phyloP scores from a whole-genome alignment of 2,888 invertebrate species.

The Cantharis rufa region DNA sequence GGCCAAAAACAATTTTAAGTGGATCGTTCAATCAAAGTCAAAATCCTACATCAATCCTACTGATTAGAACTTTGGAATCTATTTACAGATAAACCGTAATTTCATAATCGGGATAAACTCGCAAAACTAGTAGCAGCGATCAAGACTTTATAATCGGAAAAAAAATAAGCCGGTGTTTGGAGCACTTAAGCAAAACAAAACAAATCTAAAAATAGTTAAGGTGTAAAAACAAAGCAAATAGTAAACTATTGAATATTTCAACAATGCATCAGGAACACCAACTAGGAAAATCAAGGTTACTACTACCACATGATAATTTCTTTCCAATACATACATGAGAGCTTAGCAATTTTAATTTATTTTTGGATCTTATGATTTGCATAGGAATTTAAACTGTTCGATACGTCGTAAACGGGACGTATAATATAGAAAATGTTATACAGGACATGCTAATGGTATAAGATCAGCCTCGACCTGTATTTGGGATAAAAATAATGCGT shows the following conservation, averaged over 20 bases:
- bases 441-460: not conserved
- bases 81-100: no score
- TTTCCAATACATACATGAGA: not conserved
- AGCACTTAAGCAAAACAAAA: no score
- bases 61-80: no score
- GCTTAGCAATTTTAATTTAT: not conserved
- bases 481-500: not conserved
- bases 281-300: not conserved
- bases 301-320: not conserved
- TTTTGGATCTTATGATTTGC: not conserved
- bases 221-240: not conserved
- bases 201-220: not conserved
- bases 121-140: no score
- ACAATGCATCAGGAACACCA: not conserved
- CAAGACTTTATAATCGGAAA: no score
- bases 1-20: not conserved
- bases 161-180: no score
- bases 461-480: not conserved
- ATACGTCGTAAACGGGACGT: not conserved
- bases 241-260: not conserved
- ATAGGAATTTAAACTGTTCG: not conserved
- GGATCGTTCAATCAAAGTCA: not conserved
- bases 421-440: not conserved
- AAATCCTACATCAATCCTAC: not conserved
- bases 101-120: no score